phyloP scores from a whole-genome alignment of 2,113 vertebrate species.

The Caloenas nicobarica region DNA sequence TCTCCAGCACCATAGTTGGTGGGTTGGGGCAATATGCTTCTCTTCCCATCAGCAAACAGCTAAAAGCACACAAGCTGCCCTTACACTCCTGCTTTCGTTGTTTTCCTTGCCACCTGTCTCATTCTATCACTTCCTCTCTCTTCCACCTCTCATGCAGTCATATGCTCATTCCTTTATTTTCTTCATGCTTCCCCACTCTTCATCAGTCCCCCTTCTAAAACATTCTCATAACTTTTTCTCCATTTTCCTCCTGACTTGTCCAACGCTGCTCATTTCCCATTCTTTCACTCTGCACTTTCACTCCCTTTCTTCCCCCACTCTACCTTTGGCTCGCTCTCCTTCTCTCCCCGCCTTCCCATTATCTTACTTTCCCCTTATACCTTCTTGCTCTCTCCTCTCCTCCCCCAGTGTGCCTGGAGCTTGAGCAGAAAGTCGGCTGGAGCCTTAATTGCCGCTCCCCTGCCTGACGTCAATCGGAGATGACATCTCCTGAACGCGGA shows the following conservation, averaged over 20 bases:
- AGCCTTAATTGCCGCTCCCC: slow-evolving; percentile 67
- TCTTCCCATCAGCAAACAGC: not conserved
- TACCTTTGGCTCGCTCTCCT: not conserved
- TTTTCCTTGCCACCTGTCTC: not conserved
- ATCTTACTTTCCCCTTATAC: not conserved
- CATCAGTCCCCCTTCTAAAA: not conserved
- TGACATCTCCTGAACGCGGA: slow-evolving; percentile 75
- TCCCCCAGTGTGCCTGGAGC: slow-evolving; percentile 55
- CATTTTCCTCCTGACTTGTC: not conserved
- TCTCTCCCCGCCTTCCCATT: not conserved
- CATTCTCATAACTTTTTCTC: not conserved
- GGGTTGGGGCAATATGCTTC: not conserved
- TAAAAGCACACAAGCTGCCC: not conserved
- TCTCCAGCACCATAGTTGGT: not conserved
- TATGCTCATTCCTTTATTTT: not conserved
- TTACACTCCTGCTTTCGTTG: not conserved
- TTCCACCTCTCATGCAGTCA: not conserved
- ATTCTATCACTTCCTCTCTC: not conserved
- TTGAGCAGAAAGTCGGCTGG: slow-evolving; percentile 4
- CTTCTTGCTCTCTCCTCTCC: not conserved
- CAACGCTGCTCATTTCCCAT: not conserved
- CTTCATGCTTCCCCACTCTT: not conserved
- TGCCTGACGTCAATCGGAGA: slow-evolving; percentile 71
- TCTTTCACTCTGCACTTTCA: not conserved
- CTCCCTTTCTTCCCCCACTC: not conserved